A percentile compares a stretch with the other conserved stretches of the same genome.
Evolutionary conservation across 1,140 invertebrate species (phyloP).

Genomic region (Vollenhovia emeryi): DNA sequence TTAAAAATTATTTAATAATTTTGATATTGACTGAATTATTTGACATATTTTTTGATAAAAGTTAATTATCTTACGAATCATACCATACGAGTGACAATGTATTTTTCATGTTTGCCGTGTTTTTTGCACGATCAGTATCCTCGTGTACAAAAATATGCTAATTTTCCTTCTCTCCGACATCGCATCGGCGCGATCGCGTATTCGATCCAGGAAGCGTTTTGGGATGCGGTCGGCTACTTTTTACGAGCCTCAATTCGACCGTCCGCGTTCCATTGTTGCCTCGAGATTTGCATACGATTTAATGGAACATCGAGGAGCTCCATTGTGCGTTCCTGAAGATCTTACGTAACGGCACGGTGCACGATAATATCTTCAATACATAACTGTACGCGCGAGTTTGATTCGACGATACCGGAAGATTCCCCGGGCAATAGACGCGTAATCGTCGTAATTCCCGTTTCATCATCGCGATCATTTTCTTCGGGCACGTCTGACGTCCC

Average conservation of each 20-base stretch:
- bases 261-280: constrained; percentile 76
- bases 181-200: constrained; percentile 31
- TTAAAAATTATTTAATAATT: background rate
- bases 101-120: background rate
- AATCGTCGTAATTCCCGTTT: constrained; percentile 28
- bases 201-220: constrained; percentile 71
- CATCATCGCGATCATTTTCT: constrained; percentile 20
- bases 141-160: background rate
- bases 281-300: constrained; percentile 79
- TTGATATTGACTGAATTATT: background rate
- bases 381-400: constrained; percentile 72
- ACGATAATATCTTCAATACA: constrained; percentile 76
- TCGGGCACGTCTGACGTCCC: background rate
- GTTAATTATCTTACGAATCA: background rate
- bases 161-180: background rate
- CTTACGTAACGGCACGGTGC: constrained; percentile 75
- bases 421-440: constrained; percentile 26
- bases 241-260: constrained; percentile 70
- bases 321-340: constrained; percentile 71
- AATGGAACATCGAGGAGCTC: constrained; percentile 73
- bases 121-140: background rate
- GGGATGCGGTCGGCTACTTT: constrained; percentile 66
- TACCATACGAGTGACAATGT: background rate
- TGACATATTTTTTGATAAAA: background rate
- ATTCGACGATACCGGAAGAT: constrained; percentile 60